Conservation (phyloP, 2,113 vertebrate species). For the Seriola quinqueradiata region DNA sequence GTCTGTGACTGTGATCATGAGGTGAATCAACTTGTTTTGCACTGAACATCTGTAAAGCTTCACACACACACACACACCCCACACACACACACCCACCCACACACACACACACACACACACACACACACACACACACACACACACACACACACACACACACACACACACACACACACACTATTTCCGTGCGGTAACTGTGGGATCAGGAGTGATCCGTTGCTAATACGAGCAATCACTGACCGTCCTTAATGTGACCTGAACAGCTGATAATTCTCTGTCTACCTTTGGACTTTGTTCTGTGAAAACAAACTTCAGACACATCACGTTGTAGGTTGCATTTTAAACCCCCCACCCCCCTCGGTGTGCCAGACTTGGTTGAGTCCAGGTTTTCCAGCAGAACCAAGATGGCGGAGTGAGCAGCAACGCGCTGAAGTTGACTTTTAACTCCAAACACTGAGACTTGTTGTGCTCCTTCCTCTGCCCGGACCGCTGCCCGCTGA, state of each 20-base stretch:
- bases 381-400: constrained; percentile 54
- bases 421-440: constrained; percentile 68
- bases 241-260: no score
- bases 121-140: background rate
- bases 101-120: no score
- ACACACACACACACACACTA: no score
- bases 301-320: background rate
- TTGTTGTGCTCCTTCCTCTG: background rate
- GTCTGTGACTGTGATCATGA: no score
- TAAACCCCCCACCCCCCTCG: constrained; percentile 52
- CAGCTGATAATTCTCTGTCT: accelerated
- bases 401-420: constrained; percentile 70
- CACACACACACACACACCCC: no score
- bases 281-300: background rate
- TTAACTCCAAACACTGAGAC: constrained; percentile 19
- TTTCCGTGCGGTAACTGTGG: background rate
- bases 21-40: no score
- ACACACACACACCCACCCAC: background rate
- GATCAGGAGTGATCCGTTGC: background rate
- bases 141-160: no score
- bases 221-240: background rate
- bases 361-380: constrained; percentile 49
- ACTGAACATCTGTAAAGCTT: no score
- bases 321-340: background rate
- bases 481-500: background rate